Evolutionary conservation across 2,888 invertebrate species (phyloP), one percentile per base, ranked within the genome.

Genomic region (Pardosa pseudoannulata): DNA sequence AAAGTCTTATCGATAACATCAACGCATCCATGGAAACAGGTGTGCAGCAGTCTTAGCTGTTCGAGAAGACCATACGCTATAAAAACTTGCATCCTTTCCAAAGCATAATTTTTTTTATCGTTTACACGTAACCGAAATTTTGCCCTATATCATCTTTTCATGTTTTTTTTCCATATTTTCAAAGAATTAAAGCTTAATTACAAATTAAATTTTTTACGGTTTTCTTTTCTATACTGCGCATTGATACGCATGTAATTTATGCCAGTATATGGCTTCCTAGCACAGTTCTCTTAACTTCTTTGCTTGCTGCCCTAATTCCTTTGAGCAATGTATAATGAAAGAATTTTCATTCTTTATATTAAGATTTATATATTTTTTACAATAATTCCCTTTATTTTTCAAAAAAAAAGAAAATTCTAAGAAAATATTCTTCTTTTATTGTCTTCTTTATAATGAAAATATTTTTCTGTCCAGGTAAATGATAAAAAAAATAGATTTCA

Each of bases 31-130:
- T 65, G 65, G 3, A 65, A 65, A 65, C 29, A 65, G 65, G 31
- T 65, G 13, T 65, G 29, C 65, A 31, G 65, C 65, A 65, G 56
- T 56, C 56, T 56, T 56, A 56, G 56, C 56, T 56, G 31, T 29
- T 65, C 1, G 65, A 16, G n/a, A n/a, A 31, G n/a, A 65, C 31
- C 29, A 65, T 0, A 65, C 65, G 0, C 29, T 23, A 19, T 56
- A 56, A 56, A 2, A 56, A 23, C 19, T 11, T 23, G 19, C 31
- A 29, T 31, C 65, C 7, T 31, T 31, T 31, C 31, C 23, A 65
- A 1, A 65, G 29, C 28, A 1, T 29, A 65, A 1, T 56, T 56
- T 1, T 65, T 65, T 65, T 31, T 3, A 46, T 65, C 29, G 31
- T 29, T 65, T 65, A 65, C 31, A 65, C 11, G 65, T 31, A 65